phyloP scores from a whole-genome alignment of 2,113 vertebrate genomes.

The Platichthys flesus region DNA sequence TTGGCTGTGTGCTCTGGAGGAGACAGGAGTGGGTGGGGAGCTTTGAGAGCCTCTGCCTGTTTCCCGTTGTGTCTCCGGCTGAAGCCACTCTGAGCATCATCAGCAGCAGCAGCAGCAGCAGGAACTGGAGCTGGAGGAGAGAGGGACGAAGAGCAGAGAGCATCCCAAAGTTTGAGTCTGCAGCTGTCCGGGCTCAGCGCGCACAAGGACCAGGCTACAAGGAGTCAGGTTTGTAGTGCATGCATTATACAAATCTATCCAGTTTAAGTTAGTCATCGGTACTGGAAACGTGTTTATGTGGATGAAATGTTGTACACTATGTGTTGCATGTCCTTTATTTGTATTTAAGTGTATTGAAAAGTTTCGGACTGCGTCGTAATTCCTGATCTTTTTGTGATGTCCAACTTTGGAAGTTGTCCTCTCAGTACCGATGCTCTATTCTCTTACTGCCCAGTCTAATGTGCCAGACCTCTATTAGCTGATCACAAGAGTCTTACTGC shows the following conservation, averaged over 20 bases:
- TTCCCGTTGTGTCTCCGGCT: constrained; percentile 31
- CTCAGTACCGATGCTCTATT: neutral
- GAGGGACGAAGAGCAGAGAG: constrained; percentile 14
- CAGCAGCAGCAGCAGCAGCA: no score
- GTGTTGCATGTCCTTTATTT: neutral
- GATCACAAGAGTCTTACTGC: constrained; percentile 20
- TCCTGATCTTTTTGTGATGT: neutral
- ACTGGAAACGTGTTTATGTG: no score
- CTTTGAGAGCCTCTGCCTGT: constrained; percentile 47
- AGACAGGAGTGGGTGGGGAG: constrained; percentile 64
- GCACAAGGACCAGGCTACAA: neutral
- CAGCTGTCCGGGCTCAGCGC: constrained; percentile 18
- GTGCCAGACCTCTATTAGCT: constrained; percentile 30
- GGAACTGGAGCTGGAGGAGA: constrained; percentile 6
- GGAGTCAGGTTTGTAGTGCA: constrained; percentile 56
- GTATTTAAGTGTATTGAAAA: neutral
- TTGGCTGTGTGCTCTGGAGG: constrained; percentile 63
- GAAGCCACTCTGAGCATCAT: constrained; percentile 31
- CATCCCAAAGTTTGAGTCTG: constrained; percentile 70
- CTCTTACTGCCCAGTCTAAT: neutral
- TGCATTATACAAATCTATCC: neutral
- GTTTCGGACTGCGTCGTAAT: neutral
- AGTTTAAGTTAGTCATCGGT: neutral
- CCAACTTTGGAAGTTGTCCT: constrained; percentile 42
- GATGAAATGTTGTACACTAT: neutral